phyloP scores from a whole-genome alignment of 2,113 vertebrate genomes.

The Pituophis catenifer region DNA sequence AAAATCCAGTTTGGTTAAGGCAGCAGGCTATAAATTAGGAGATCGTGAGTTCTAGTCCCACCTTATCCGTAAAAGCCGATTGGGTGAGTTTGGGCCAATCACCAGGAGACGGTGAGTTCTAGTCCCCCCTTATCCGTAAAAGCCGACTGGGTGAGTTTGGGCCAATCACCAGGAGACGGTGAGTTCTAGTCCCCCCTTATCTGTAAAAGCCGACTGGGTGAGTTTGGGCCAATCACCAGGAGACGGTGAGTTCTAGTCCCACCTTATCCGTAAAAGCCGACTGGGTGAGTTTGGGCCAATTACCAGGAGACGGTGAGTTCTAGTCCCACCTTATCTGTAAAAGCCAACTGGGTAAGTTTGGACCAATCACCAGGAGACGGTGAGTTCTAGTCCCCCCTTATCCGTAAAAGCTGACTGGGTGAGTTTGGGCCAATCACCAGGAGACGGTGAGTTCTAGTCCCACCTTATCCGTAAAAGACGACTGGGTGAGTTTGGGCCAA shows the following conservation, averaged over 20 bases:
- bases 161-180: no score
- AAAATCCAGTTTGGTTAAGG: not conserved
- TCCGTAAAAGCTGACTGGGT: not conserved
- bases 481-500: not conserved
- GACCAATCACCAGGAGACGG: not conserved
- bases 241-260: not conserved
- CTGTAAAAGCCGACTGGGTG: not conserved
- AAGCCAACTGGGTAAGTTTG: not conserved
- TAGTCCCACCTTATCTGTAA: not conserved
- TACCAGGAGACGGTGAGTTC: not conserved
- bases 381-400: not conserved
- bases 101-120: not conserved
- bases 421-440: not conserved
- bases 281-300: not conserved
- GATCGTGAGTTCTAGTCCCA: not conserved
- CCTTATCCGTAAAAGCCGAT: not conserved
- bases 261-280: not conserved
- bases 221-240: not conserved
- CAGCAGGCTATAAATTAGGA: not conserved
- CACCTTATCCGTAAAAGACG: not conserved
- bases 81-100: not conserved
- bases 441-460: not conserved
- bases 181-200: not conserved
- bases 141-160: not conserved
- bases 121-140: not conserved